Base-by-base conservation (phyloP, 2,113 vertebrate species). In the Rhabdomys dilectus region DNA sequence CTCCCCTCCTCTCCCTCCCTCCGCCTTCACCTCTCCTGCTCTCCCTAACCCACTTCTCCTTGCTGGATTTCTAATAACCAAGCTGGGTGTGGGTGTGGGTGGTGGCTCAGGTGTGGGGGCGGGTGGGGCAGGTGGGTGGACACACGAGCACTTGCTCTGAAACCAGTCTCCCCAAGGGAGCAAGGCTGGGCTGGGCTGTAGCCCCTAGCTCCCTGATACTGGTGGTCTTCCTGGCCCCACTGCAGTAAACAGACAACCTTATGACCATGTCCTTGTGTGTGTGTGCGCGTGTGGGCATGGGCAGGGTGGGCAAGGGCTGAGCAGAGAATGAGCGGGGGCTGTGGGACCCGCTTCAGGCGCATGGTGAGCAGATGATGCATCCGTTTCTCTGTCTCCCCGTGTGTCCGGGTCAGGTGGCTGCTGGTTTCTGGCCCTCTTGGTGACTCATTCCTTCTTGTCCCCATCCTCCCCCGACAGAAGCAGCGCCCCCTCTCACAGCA, bases 401-500 rank as follows among this genome's bases (percentile, higher is more conserved):
- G 95, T 98, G 96, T 98, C 94, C 88, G 12, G 0, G 72, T 58
- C 68, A 24, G 0, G 51, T 16, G 70, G 92, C 95, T 62, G 93
- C 89, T 95, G 81, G 95, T 97, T 93, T 95, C 77, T 78, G 48
- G 76, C 86, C 92, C 80, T 94, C 51, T 94, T 97, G 73, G 64
- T 97, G 77, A 94, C 11, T 36, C 29, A 17, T 95, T 77, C 96
- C 80, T 66, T 97, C 95, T 53, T 98, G 80, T 98, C 89, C 95
- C 92, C 13, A 5, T 36, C 19, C 93, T 72, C 64, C 97, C 88
- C 96, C 86, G 98, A 88, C 98, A 99, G 99, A 97, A 99, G 98
- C 98, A 99, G 99, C 95, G 93, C 82, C 64, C 99, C 98, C 97
- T 99, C 99, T 97, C 99, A 98, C 98, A 99, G 99, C 98, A 99